phyloP scores from a whole-genome alignment of 2,113 vertebrate genomes.

The Scalopus aquaticus region DNA sequence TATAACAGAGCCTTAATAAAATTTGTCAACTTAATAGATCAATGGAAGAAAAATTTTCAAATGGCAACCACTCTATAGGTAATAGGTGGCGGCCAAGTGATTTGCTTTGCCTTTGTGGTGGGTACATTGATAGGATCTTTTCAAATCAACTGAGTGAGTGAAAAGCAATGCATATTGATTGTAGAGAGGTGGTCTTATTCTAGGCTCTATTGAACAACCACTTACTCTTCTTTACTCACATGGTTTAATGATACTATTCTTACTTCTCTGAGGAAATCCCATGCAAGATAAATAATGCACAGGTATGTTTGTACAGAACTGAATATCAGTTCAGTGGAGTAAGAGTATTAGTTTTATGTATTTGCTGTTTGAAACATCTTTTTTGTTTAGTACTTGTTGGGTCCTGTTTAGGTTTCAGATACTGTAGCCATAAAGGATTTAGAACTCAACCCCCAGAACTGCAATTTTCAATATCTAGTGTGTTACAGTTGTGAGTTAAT shows the following conservation, averaged over 20 bases:
- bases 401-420: background rate
- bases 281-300: background rate
- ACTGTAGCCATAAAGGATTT: background rate
- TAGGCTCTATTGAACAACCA: background rate
- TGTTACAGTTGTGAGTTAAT: background rate
- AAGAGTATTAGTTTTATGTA: background rate
- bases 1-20: background rate
- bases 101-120: background rate
- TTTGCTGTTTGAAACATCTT: background rate
- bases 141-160: background rate
- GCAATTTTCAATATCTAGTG: background rate
- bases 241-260: background rate
- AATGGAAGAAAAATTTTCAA: background rate
- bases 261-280: background rate
- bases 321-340: background rate
- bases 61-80: background rate
- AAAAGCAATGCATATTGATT: background rate
- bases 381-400: background rate
- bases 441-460: background rate
- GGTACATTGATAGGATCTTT: too few species aligned
- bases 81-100: background rate
- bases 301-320: background rate
- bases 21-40: background rate
- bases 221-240: background rate
- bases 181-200: background rate